Evolutionary conservation across 2,797 vertebrate species (phyloP), one percentile per base, ranked within the genome.

Genomic region (Chrysocyon brachyurus): DNA sequence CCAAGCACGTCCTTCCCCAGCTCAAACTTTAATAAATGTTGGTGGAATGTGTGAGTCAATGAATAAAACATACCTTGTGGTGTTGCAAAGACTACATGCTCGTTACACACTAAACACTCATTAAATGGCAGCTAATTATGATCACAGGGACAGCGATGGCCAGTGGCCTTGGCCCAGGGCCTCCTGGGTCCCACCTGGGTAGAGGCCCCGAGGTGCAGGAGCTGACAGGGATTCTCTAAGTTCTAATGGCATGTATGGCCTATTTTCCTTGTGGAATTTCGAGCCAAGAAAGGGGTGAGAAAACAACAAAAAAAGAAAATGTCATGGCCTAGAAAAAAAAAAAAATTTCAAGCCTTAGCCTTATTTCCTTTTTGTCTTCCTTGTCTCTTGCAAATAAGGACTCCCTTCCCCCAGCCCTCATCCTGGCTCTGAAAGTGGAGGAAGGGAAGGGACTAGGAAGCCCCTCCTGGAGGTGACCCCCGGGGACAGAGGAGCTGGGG

Each of bases 241-340:
- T 92, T 57, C n/a, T 81, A n/a, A 12, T 28, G 87, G 66, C 40
- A 21, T 33, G 52, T 24, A 5, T 19, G 64, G 61, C 77, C 59
- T 59, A 64, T 33, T 95, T 97, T 66, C 72, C 87, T 46, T 17
- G 14, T 82, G 40, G 85, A 86, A 90, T 75, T 89, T 97, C 57
- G 78, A 90, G 57, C 64, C 87, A 94, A 90, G 49, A 92, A 8
- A 31, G 26, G 8, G 28, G 8, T 33, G 40, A 46, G 57, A 24
- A 92, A 57, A 57, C 8, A 16, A 88, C 8, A 16, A 88, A 85
- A 82, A 92, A 6, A 33, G 57, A 61, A 94, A 61, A 82, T 70
- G 46, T 72, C 72, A 22, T 84, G 91, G 66, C 28, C 54, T 73
- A 33, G 90, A 63, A 95, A 91, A 57, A 84, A 85, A 85, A 33